A percentile compares a stretch with the other conserved stretches of the same genome.
phyloP scores from a whole-genome alignment of 2,113 vertebrate species.

The Lepidothrix coronata region DNA sequence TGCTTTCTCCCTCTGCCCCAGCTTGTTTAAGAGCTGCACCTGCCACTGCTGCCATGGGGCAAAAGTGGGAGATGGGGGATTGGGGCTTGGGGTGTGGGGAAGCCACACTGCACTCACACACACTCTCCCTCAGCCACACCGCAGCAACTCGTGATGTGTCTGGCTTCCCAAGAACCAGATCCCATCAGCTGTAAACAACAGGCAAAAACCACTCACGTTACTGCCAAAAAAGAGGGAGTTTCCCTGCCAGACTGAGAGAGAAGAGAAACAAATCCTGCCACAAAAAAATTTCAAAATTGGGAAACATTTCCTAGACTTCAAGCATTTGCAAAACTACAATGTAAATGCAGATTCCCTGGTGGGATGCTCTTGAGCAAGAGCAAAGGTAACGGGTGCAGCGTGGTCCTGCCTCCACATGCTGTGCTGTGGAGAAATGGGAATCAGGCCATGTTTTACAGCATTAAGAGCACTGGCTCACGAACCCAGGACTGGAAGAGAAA shows the following conservation, averaged over 20 bases:
- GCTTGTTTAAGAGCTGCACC: background rate
- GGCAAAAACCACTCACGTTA: background rate
- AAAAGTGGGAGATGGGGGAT: background rate
- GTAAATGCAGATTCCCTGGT: background rate
- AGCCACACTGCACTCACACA: rapidly evolving
- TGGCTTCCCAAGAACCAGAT: background rate
- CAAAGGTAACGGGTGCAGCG: background rate
- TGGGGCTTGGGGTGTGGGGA: background rate
- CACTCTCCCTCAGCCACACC: background rate
- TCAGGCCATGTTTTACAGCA: background rate
- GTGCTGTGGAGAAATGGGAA: background rate
- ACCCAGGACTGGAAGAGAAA: background rate
- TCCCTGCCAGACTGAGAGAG: background rate
- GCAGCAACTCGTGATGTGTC: background rate
- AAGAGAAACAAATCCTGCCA: slow-evolving; percentile 20
- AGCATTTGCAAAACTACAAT: background rate
- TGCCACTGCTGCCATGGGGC: background rate
- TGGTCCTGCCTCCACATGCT: background rate
- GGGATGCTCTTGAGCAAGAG: background rate
- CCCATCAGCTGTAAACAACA: slow-evolving; percentile 38
- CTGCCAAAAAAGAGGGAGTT: slow-evolving; percentile 17
- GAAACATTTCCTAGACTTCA: background rate
- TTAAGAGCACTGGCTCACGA: background rate
- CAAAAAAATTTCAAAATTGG: background rate
- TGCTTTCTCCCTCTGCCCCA: background rate